Conservation (phyloP, 2,888 invertebrate genomes). For the Ennomos fuscantarius region DNA sequence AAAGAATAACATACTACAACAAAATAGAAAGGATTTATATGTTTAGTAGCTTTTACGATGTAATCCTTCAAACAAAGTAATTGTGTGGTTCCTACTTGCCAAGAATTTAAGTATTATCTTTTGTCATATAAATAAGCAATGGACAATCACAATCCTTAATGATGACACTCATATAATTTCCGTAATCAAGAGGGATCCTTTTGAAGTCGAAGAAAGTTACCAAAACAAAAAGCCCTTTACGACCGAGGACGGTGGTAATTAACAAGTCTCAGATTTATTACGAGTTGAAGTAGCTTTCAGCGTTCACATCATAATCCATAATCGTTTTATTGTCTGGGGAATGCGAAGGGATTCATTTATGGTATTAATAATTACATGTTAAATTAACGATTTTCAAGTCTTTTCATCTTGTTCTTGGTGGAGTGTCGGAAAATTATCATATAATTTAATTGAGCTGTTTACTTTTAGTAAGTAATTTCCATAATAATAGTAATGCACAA, state of each 20-base stretch:
- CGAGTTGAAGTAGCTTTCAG: slow-evolving; percentile 76
- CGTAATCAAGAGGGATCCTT: slow-evolving; percentile 48
- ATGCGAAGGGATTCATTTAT: slow-evolving; percentile 42
- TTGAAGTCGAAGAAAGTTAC: slow-evolving; percentile 63
- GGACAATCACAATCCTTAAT: slow-evolving; percentile 39
- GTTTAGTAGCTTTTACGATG: too few species aligned
- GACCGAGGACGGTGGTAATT: slow-evolving; percentile 69
- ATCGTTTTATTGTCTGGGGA: slow-evolving; percentile 71
- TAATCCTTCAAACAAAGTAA: too few species aligned
- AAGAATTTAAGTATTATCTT: too few species aligned
- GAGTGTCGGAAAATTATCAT: neutral
- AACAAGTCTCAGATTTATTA: slow-evolving; percentile 78
- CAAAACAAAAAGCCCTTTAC: slow-evolving; percentile 70
- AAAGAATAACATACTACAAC: too few species aligned
- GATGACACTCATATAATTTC: slow-evolving; percentile 24
- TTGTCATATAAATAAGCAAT: slow-evolving; percentile 18
- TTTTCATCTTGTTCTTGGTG: neutral
- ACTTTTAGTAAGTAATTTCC: too few species aligned
- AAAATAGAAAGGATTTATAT: too few species aligned
- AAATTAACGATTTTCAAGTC: slow-evolving; percentile 8
- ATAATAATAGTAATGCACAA: too few species aligned
- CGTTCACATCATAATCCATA: slow-evolving; percentile 79
- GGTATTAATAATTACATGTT: slow-evolving; percentile 71
- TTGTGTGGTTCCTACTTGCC: too few species aligned
- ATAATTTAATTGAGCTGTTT: too few species aligned